These are phyloP conservation scores for Drosophila tripunctata DNA, from an alignment of 2,888 invertebrate species.

Conservation along the genomic window DNA sequence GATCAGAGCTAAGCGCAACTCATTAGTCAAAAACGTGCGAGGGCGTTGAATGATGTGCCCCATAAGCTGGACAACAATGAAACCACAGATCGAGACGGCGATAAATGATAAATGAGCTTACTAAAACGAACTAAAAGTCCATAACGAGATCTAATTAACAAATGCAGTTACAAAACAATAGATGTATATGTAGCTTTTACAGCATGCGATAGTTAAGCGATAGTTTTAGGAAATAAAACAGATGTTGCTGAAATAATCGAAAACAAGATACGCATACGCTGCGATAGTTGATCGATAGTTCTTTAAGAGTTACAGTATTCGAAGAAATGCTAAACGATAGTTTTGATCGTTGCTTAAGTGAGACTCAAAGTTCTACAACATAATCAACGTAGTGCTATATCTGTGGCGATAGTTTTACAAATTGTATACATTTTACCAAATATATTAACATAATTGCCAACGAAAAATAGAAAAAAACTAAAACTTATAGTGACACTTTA, in stretches of 20 bases:
- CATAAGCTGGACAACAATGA: slow-evolving; percentile 1
- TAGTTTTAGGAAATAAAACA: not conserved
- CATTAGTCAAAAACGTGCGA: slow-evolving; percentile 59
- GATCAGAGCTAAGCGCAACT: slow-evolving; percentile 40
- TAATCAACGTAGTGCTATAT: too few relatives aligned
- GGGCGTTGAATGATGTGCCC: slow-evolving; percentile 57
- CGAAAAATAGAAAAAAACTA: too few relatives aligned
- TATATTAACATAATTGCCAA: not conserved
- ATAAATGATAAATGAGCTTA: slow-evolving; percentile 37
- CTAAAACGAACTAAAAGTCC: slow-evolving; percentile 6
- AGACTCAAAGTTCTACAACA: too few relatives aligned
- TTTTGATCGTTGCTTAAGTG: too few relatives aligned
- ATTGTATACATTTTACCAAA: too few relatives aligned
- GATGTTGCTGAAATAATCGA: not conserved
- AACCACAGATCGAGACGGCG: slow-evolving; percentile 9
- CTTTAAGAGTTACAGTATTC: too few relatives aligned
- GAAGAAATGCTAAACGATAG: too few relatives aligned
- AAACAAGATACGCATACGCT: too few relatives aligned
- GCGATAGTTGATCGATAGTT: not conserved
- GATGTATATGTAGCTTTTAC: not conserved
- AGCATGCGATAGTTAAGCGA: not conserved
- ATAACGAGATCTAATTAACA: slow-evolving; percentile 16
- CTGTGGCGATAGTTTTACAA: too few relatives aligned
- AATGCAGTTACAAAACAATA: slow-evolving; percentile 13
- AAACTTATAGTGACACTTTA: too few relatives aligned